Conservation (phyloP, 1,140 invertebrate genomes). For the Spodoptera frugiperda region DNA sequence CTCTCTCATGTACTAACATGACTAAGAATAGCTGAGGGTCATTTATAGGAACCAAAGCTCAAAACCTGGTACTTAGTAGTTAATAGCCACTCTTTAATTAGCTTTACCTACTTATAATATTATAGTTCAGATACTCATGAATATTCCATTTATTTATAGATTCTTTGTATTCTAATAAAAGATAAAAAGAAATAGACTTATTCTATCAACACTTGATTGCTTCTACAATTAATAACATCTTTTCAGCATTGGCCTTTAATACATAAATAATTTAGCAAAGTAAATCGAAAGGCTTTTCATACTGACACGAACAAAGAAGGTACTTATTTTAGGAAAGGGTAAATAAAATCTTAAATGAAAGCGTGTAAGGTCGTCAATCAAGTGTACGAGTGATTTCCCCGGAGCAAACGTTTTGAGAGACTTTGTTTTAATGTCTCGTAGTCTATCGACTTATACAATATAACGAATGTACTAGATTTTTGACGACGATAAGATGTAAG, state of each 20-base stretch:
- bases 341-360: constrained; percentile 25
- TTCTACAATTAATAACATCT: constrained; percentile 3
- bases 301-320: constrained; percentile 8
- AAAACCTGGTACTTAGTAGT: neutral
- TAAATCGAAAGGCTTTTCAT: constrained; percentile 16
- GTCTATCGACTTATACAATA: no score
- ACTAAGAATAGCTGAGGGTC: no score
- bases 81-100: neutral
- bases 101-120: no score
- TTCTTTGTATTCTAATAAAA: no score
- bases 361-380: constrained; percentile 32
- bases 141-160: no score
- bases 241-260: neutral
- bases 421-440: neutral
- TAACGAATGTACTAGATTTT: no score
- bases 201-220: neutral
- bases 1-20: no score
- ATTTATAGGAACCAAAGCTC: no score
- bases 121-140: no score
- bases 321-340: constrained; percentile 9
- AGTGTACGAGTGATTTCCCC: constrained; percentile 18
- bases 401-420: constrained; percentile 1
- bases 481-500: no score
- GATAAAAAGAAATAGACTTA: no score
- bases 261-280: constrained; percentile 5